These are phyloP conservation scores for Botia almorhae DNA, from an alignment of 2,797 vertebrate species.

Conservation along the genomic window DNA sequence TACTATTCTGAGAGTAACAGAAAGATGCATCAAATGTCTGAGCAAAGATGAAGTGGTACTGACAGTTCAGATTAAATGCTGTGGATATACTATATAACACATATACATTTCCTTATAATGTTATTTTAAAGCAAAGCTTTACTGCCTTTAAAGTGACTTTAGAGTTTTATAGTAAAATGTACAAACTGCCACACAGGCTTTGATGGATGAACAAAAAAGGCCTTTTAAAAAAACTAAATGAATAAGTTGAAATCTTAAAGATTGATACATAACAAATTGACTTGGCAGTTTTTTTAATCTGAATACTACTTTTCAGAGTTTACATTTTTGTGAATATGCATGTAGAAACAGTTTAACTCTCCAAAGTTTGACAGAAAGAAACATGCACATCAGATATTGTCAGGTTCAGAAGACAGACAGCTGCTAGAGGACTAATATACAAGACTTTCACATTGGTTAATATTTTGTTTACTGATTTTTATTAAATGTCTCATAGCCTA, in stretches of 20 bases:
- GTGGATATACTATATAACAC: neutral
- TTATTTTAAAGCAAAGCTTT: neutral
- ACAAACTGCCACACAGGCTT: too few relatives aligned
- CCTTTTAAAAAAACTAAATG: too few relatives aligned
- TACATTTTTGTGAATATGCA: too few relatives aligned
- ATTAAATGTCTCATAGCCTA: neutral
- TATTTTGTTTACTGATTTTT: slow-evolving; percentile 41
- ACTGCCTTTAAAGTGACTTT: neutral
- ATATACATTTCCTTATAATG: neutral
- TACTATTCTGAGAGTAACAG: neutral
- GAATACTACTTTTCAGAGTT: too few relatives aligned
- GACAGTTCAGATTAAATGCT: neutral
- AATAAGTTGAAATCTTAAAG: too few relatives aligned
- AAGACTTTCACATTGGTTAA: slow-evolving; percentile 68
- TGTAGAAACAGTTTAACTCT: slow-evolving; percentile 50
- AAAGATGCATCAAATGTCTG: neutral
- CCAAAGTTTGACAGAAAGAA: slow-evolving; percentile 74
- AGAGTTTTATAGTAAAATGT: neutral
- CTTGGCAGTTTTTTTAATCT: too few relatives aligned
- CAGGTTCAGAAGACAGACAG: slow-evolving; percentile 69
- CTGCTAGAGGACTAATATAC: slow-evolving; percentile 57
- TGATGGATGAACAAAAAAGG: too few relatives aligned
- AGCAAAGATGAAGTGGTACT: slow-evolving; percentile 5
- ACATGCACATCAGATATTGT: slow-evolving; percentile 72
- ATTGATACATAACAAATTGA: too few relatives aligned